These are phyloP conservation scores for Plebejus argus DNA, from an alignment of 2,888 invertebrate species.

Conservation along the genomic window DNA sequence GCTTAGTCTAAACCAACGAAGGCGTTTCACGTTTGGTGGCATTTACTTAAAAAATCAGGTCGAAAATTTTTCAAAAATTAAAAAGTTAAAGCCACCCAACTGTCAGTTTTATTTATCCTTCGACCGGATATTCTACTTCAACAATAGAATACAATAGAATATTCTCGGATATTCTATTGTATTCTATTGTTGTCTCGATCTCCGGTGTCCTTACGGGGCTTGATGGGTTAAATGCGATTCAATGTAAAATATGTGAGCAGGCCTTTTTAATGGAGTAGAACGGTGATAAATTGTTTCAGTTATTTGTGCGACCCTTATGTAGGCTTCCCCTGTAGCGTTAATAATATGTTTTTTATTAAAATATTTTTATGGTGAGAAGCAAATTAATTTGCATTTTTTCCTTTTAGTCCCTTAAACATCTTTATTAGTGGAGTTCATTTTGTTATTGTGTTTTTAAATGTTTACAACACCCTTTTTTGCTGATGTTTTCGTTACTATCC, in stretches of 20 bases:
- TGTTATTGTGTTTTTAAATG: neutral
- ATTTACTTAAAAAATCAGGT: too few relatives aligned
- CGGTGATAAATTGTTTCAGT: slow-evolving; percentile 22
- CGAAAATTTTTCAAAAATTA: neutral
- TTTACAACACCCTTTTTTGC: neutral
- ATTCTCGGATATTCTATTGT: too few relatives aligned
- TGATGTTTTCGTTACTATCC: neutral
- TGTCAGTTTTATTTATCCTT: slow-evolving; percentile 17
- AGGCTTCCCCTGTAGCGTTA: slow-evolving; percentile 2
- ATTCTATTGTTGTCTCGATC: too few relatives aligned
- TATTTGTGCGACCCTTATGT: slow-evolving; percentile 24
- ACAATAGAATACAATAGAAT: too few relatives aligned
- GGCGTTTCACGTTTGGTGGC: too few relatives aligned
- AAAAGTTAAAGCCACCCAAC: neutral
- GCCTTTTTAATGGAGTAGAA: slow-evolving; percentile 20
- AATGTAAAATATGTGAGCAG: slow-evolving; percentile 5
- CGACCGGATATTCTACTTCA: too few relatives aligned
- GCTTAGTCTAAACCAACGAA: too few relatives aligned
- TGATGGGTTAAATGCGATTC: neutral
- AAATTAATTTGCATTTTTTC: neutral
- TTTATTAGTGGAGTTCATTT: neutral
- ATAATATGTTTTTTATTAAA: slow-evolving; percentile 20
- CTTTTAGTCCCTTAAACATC: neutral
- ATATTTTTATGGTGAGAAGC: neutral
- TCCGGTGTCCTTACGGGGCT: too few relatives aligned